Conservation (phyloP, 2,113 vertebrate species). For the Plectropomus leopardus region DNA sequence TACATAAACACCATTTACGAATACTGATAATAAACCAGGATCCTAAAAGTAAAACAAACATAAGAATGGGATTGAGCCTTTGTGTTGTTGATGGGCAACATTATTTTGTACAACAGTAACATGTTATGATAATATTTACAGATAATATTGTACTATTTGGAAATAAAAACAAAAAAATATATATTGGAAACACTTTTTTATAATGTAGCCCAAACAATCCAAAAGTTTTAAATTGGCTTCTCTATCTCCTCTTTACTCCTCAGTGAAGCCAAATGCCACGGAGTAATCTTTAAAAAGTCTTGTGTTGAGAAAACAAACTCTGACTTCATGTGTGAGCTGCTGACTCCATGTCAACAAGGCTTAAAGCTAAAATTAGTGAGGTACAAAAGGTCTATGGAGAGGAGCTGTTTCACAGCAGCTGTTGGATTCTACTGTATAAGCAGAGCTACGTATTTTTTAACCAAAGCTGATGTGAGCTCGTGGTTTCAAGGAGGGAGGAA, state of each 20-base stretch:
- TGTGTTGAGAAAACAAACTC: not conserved
- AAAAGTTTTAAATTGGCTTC: not conserved
- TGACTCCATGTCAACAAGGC: slow-evolving; percentile 34
- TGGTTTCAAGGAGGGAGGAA: slow-evolving; percentile 59
- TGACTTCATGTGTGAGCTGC: slow-evolving; percentile 3
- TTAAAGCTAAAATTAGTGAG: slow-evolving; percentile 34
- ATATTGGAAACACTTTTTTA: not conserved
- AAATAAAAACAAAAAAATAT: too few species aligned
- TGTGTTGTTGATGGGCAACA: not conserved
- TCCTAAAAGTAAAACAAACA: too few species aligned
- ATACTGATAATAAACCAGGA: too few species aligned
- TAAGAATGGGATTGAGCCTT: too few species aligned
- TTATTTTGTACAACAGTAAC: not conserved
- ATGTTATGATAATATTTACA: not conserved
- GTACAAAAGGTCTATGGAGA: slow-evolving; percentile 3
- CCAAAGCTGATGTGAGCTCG: slow-evolving; percentile 35
- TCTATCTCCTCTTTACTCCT: not conserved
- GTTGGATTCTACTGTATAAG: slow-evolving; percentile 30
- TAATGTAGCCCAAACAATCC: not conserved
- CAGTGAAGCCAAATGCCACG: not conserved
- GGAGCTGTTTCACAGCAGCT: slow-evolving; percentile 1
- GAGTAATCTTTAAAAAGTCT: not conserved
- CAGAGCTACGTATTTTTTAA: slow-evolving; percentile 34
- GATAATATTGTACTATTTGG: not conserved
- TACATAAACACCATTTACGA: too few species aligned